These are phyloP conservation scores for Tenthredo scrophulariae DNA, from an alignment of 2,888 invertebrate species.

Conservation along the genomic window DNA sequence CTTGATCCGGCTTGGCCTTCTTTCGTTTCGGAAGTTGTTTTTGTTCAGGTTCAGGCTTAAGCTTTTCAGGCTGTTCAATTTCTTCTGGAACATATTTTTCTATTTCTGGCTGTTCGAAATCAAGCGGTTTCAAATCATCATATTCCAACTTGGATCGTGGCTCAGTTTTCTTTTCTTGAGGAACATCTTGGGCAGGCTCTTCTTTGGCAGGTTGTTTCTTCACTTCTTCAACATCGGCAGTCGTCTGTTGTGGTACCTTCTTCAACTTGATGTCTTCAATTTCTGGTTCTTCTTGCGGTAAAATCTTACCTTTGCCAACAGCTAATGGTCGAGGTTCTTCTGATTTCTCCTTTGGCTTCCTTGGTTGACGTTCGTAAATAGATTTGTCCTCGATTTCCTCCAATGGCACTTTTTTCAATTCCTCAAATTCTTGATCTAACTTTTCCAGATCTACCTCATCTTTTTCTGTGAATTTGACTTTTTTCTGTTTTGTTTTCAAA, in stretches of 20 bases:
- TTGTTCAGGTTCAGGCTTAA: slow-evolving; percentile 70
- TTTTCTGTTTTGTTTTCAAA: slow-evolving; percentile 82
- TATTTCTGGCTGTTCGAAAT: slow-evolving; percentile 73
- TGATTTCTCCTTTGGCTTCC: slow-evolving; percentile 70
- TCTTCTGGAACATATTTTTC: slow-evolving; percentile 73
- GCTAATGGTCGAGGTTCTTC: slow-evolving; percentile 68
- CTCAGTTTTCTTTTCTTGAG: slow-evolving; percentile 67
- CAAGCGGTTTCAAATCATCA: slow-evolving; percentile 71
- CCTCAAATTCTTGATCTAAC: slow-evolving; percentile 80
- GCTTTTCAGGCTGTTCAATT: slow-evolving; percentile 69
- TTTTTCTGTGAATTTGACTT: slow-evolving; percentile 81
- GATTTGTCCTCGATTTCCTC: slow-evolving; percentile 75
- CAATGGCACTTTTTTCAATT: slow-evolving; percentile 74
- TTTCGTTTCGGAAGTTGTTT: slow-evolving; percentile 69
- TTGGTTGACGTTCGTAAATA: slow-evolving; percentile 73
- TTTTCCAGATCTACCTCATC: slow-evolving; percentile 82
- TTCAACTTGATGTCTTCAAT: slow-evolving; percentile 74
- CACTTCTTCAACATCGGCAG: slow-evolving; percentile 71
- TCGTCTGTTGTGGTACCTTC: slow-evolving; percentile 72
- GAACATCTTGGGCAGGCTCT: slow-evolving; percentile 66
- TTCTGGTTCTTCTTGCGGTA: slow-evolving; percentile 68
- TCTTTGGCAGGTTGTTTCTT: slow-evolving; percentile 66
- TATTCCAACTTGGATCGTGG: slow-evolving; percentile 67
- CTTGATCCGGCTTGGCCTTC: slow-evolving; percentile 72
- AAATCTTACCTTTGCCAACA: slow-evolving; percentile 71